Base-by-base conservation (phyloP, 1,140 invertebrate genomes). In the Bicyclus anynana region DNA sequence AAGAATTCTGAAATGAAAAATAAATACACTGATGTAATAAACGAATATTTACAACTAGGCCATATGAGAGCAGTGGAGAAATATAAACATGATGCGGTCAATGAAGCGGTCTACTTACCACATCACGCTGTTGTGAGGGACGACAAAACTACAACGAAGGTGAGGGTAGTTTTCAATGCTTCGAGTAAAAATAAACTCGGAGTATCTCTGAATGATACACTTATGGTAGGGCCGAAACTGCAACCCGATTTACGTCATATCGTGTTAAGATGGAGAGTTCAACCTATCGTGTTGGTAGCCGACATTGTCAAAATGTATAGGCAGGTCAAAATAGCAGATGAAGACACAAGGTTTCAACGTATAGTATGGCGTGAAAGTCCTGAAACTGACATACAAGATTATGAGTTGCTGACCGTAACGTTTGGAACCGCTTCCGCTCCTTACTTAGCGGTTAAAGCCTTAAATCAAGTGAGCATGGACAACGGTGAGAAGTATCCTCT, bases 301-400 rank as follows among this genome's bases (percentile, higher is more conserved):
- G 54, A 57, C 16, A 20, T 57, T 20, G n/a, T 5, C 4, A 20
- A 57, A 50, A 57, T 57, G 54, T 57, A 57, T 57, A 1, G 54
- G 9, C 46, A 57, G 20, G 16, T 57, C 7, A 12, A 21, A 10
- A 27, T 49, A 1, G n/a, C 1, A 14, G 13, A 17, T 18, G 29
- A 26, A n/a, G 21, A 50, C 37, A n/a, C 20, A 12, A 29, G 50
- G 13, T 57, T 10, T 33, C 46, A 57, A 16, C 9, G 35, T 0
- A 57, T 57, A 6, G 2, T 57, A 7, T 57, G 53, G 44, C 9
- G 53, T 4, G 37, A 33, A 0, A 20, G 23, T 17, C 2, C 3
- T 18, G 2, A 1, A 1, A 7, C 33, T n/a, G 2, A 10, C 1
- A 23, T 54, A 20, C 21, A 33, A 37, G 17, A 55, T 12, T 55